Base-by-base conservation (phyloP, 92 coral and sea anemone genomes). In the Epizoanthus scotinus region DNA sequence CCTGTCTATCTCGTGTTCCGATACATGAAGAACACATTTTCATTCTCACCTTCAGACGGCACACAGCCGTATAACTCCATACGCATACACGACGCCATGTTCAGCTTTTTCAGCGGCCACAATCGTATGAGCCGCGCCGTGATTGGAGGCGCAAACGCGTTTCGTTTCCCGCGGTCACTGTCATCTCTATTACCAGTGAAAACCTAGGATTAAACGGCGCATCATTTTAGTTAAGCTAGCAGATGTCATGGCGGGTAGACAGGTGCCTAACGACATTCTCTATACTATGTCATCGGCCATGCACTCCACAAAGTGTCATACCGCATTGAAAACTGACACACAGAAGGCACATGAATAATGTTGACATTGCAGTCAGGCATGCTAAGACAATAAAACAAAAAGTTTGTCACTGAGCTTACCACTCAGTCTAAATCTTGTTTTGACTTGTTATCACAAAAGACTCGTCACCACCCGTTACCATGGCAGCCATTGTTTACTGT, bases 41-140 rank as follows among this genome's bases (percentile, higher is more conserved):
- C 20, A 21, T 25, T 2, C 85, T 52, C 71, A 93, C 99, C 98
- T 91, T 93, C 96, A 18, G 84, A 79, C 13, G 99, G 99, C 60
- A 83, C 84, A 66, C 99, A 95, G 29, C 99, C 99, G 79, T 89
- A 91, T 15, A 95, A 83, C 72, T 93, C 99, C 83, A 91, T 85
- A 19, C 94, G 87, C 73, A 86, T 73, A 25, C 99, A 95, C 2
- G 67, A 3, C 2, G 49, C 1, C n/a, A 14, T 0, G 2, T 6
- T 7, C 0, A 25, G 66, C 18, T 7, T 21, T 21, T 67, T 65
- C 24, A 49, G 66, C 21, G 95, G 92, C 56, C 88, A 85, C 47
- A 95, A 57, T 36, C 98, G 88, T 27, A 96, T 84, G 40, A 55
- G 63, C 17, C 98, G 90, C 22, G 97, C 90, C 5, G 98, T 93